These are phyloP conservation scores for Drosophila gaucha DNA, from an alignment of 2,888 invertebrate species.

Conservation along the genomic window DNA sequence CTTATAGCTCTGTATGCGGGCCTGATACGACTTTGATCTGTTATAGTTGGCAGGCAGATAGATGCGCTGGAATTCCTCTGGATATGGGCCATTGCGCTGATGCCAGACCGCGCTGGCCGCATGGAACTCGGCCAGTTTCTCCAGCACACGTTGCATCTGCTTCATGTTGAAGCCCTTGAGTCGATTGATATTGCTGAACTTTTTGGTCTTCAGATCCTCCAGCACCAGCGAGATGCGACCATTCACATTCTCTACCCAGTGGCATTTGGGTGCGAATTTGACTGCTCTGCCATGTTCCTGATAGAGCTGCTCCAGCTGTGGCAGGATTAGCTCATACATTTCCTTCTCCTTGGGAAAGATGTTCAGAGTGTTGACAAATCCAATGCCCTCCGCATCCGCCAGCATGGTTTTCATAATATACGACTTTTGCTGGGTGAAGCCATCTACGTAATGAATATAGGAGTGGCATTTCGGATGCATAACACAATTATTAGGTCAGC, in stretches of 20 bases:
- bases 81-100: constrained; percentile 72
- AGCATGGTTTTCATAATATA: constrained; percentile 82
- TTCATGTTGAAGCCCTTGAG: constrained; percentile 80
- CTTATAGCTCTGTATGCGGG: constrained; percentile 73
- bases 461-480: constrained; percentile 3
- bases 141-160: constrained; percentile 80
- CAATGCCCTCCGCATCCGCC: constrained; percentile 71
- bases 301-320: constrained; percentile 80
- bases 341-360: constrained; percentile 82
- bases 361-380: constrained; percentile 75
- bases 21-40: constrained; percentile 77
- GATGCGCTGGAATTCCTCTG: constrained; percentile 72
- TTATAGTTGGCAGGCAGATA: constrained; percentile 81
- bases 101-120: constrained; percentile 80
- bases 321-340: constrained; percentile 81
- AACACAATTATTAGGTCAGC: constrained; percentile 26
- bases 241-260: constrained; percentile 71
- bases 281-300: constrained; percentile 64
- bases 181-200: constrained; percentile 80
- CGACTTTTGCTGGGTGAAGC: constrained; percentile 74
- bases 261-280: constrained; percentile 80
- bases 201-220: constrained; percentile 79
- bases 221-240: constrained; percentile 77
- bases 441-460: constrained; percentile 57
- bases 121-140: constrained; percentile 83